A percentile compares a stretch with the other conserved stretches of the same genome.
Evolutionary conservation across 2,797 vertebrate genomes (phyloP).

Genomic region (Sphenodon punctatus): DNA sequence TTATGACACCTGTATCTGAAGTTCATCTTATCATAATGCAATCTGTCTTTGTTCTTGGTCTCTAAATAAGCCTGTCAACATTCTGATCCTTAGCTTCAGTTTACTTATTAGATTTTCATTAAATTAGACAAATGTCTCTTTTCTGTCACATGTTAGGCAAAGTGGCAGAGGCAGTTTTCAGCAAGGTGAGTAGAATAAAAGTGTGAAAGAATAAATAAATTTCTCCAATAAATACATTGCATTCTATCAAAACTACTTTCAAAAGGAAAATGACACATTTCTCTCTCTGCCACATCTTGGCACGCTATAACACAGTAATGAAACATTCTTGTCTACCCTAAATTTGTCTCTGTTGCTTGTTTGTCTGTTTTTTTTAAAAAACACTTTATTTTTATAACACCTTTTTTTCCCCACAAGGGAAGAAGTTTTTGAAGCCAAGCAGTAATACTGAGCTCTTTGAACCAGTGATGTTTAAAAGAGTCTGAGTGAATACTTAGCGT

Average conservation of each 20-base stretch:
- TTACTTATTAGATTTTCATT: neutral
- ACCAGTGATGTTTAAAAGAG: neutral
- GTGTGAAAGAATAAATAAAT: neutral
- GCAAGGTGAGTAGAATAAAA: neutral
- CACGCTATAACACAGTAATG: neutral
- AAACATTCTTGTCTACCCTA: neutral
- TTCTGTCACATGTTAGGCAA: neutral
- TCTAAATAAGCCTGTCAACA: constrained; percentile 16
- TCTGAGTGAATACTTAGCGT: neutral
- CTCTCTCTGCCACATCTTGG: neutral
- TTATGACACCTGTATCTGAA: neutral
- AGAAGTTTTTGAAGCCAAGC: neutral
- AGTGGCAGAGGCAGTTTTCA: neutral
- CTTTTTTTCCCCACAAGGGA: neutral
- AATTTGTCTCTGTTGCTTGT: neutral
- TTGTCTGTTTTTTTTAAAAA: neutral
- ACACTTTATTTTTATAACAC: neutral
- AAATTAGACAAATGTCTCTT: neutral
- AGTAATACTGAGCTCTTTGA: neutral
- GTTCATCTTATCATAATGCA: constrained; percentile 11
- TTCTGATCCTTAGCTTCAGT: neutral
- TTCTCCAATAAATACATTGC: neutral
- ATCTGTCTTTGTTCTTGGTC: constrained; percentile 22
- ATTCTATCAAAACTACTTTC: constrained; percentile 9
- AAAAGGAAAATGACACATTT: neutral